These are phyloP conservation scores for Cataglyphis albicans DNA, from an alignment of 2,888 invertebrate genomes.

Conservation along the genomic window DNA sequence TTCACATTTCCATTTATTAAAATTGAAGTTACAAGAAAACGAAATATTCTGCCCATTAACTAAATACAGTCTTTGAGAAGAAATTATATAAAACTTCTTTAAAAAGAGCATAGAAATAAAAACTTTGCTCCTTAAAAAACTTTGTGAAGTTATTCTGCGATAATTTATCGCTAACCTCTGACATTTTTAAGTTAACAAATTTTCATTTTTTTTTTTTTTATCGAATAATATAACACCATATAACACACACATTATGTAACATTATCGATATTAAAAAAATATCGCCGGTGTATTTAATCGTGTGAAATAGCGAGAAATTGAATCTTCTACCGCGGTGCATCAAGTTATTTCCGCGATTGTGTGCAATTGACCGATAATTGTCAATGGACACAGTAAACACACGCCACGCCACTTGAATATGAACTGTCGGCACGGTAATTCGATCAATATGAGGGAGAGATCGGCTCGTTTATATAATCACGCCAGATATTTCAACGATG, in stretches of 20 bases:
- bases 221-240: no score
- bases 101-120: no score
- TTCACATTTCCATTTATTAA: no score
- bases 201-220: no score
- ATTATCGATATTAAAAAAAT: not conserved
- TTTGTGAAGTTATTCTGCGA: no score
- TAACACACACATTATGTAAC: not conserved
- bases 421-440: not conserved
- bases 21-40: no score
- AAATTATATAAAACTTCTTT: no score
- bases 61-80: no score
- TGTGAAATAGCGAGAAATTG: not conserved
- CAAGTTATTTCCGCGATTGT: not conserved
- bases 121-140: no score
- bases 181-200: no score
- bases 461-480: conserved; percentile 7
- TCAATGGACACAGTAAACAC: conserved; percentile 1
- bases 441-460: conserved; percentile 23
- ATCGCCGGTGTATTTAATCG: not conserved
- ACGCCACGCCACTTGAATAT: conserved; percentile 1
- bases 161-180: no score
- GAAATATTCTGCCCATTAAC: no score
- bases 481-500: conserved; percentile 13
- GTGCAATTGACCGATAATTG: conserved; percentile 12
- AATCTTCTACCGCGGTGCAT: not conserved